phyloP scores from a whole-genome alignment of 2,797 vertebrate species.

The Pseudochaenichthys georgianus region DNA sequence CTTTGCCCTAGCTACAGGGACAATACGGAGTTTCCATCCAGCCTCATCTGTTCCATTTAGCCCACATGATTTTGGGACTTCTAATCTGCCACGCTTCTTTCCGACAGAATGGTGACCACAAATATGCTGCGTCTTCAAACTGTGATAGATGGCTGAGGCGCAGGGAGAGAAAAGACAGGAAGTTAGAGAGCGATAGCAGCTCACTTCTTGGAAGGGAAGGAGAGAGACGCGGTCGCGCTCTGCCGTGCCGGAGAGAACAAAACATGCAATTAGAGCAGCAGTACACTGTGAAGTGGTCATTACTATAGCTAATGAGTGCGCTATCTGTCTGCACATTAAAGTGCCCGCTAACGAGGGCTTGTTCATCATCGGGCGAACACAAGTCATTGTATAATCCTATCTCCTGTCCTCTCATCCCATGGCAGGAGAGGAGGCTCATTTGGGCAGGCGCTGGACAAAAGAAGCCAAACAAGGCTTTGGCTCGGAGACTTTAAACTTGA shows the following conservation, averaged over 20 bases:
- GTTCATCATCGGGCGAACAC: constrained; percentile 85
- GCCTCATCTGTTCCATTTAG: constrained; percentile 79
- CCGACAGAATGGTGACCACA: constrained; percentile 58
- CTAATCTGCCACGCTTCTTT: constrained; percentile 72
- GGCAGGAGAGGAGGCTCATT: constrained; percentile 62
- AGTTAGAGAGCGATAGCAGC: constrained; percentile 60
- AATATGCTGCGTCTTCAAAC: constrained; percentile 56
- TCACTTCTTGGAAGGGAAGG: constrained; percentile 58
- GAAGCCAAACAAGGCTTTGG: constrained; percentile 58
- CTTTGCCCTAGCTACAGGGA: constrained; percentile 72
- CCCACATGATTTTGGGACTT: constrained; percentile 53
- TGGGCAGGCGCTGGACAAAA: constrained; percentile 65
- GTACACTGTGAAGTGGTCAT: constrained; percentile 82
- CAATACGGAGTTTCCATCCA: constrained; percentile 58
- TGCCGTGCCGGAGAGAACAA: constrained; percentile 75
- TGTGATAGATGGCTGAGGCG: constrained; percentile 70
- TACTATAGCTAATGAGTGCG: constrained; percentile 84
- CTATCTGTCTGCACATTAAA: constrained; percentile 86
- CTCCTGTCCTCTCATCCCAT: constrained; percentile 73
- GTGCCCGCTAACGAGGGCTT: constrained; percentile 84
- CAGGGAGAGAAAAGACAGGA: constrained; percentile 43
- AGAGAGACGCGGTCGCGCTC: constrained; percentile 59
- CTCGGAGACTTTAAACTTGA: constrained; percentile 47
- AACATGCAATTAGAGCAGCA: constrained; percentile 83
- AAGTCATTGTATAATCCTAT: constrained; percentile 85